Conservation (phyloP, 2,797 vertebrate species). For the Furcifer pardalis region DNA sequence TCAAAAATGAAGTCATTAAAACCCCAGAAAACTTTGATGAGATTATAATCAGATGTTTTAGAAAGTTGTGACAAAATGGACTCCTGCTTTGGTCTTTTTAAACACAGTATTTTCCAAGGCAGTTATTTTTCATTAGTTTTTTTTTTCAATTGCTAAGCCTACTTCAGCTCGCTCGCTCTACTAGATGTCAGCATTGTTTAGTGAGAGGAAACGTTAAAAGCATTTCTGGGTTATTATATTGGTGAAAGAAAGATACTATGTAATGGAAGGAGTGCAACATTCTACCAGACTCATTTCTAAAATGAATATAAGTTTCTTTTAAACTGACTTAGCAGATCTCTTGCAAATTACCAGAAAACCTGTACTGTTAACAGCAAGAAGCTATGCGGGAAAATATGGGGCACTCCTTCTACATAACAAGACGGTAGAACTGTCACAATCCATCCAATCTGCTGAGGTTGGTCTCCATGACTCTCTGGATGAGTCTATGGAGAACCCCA, state of each 20-base stretch:
- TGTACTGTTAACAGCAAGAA: background rate
- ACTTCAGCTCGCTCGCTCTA: background rate
- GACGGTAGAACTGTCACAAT: background rate
- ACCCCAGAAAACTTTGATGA: background rate
- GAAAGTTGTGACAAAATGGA: slow-evolving; percentile 1
- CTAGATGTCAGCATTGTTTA: background rate
- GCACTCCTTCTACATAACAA: background rate
- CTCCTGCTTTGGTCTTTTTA: background rate
- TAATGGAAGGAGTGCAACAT: slow-evolving; percentile 12
- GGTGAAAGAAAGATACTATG: slow-evolving; percentile 1
- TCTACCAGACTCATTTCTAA: slow-evolving; percentile 14
- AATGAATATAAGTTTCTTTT: slow-evolving; percentile 5
- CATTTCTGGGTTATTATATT: slow-evolving; percentile 7
- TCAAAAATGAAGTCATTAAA: slow-evolving; percentile 6
- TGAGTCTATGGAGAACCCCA: background rate
- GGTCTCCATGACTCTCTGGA: background rate
- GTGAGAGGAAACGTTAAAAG: slow-evolving; percentile 4
- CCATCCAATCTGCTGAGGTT: background rate
- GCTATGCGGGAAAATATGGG: background rate
- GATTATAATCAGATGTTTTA: background rate
- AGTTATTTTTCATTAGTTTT: background rate
- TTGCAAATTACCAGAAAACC: slow-evolving; percentile 9
- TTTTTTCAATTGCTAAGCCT: background rate
- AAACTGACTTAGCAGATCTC: background rate
- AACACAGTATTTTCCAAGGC: background rate